A percentile compares a stretch with the other conserved stretches of the same genome.
phyloP scores from a whole-genome alignment of 1,140 invertebrate species.

The Latrodectus geometricus region DNA sequence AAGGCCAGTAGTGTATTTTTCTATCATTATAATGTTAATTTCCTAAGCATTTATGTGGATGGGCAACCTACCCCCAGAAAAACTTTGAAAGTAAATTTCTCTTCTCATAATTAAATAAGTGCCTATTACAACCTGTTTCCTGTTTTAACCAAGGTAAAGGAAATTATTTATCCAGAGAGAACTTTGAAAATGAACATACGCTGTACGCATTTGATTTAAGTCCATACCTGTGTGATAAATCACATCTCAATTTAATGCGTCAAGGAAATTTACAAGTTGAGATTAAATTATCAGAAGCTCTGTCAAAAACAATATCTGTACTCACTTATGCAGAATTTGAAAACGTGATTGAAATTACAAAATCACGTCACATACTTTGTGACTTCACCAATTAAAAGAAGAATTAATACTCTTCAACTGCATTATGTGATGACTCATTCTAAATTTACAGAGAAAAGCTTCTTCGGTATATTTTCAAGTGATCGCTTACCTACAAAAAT shows the following conservation, averaged over 20 bases:
- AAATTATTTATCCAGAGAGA: not conserved
- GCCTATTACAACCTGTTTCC: constrained; percentile 5
- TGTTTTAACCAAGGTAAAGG: not conserved
- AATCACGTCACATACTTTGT: constrained; percentile 1
- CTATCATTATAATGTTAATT: no score
- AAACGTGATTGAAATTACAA: constrained; percentile 22
- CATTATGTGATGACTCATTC: no score
- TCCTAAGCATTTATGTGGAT: no score
- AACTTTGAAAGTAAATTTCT: constrained; percentile 8
- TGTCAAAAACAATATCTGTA: not conserved
- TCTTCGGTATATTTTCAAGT: no score
- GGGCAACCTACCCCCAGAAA: no score
- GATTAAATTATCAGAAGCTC: not conserved
- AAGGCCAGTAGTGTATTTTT: no score
- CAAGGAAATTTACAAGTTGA: constrained; percentile 15
- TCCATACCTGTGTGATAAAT: not conserved
- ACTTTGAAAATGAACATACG: not conserved
- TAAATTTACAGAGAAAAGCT: no score
- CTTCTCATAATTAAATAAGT: not conserved
- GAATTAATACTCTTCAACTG: no score
- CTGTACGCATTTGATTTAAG: constrained; percentile 4
- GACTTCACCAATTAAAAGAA: not conserved
- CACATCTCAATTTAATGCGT: not conserved
- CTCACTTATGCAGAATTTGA: constrained; percentile 18
- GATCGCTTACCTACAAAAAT: no score